A percentile compares a stretch with the other conserved stretches of the same genome.
These are phyloP conservation scores for Habrosyne pyritoides DNA, from an alignment of 2,888 invertebrate species.

Conservation along the genomic window DNA sequence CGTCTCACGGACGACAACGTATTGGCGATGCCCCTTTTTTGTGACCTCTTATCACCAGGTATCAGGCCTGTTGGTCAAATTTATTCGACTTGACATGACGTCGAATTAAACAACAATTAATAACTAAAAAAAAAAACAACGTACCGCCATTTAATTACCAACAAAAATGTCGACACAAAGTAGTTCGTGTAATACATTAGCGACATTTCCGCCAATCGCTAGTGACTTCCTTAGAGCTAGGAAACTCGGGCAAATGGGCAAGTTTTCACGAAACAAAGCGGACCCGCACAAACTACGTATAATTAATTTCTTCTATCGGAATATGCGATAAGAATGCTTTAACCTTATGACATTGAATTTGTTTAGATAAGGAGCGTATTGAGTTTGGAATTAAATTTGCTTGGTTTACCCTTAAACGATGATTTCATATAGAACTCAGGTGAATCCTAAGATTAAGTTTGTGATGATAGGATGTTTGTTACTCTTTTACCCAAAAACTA, in stretches of 20 bases:
- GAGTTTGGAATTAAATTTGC: neutral
- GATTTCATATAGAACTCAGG: neutral
- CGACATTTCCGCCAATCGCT: neutral
- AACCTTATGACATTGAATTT: neutral
- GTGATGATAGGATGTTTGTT: no score
- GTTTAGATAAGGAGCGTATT: neutral
- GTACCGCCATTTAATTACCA: neutral
- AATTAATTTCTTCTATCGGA: constrained; percentile 40
- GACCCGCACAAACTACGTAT: constrained; percentile 30
- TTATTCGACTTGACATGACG: no score
- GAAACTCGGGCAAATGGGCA: constrained; percentile 32
- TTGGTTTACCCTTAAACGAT: neutral
- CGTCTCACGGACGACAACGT: no score
- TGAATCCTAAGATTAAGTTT: no score
- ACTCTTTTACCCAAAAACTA: no score
- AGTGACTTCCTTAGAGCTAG: neutral
- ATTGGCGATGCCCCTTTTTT: no score
- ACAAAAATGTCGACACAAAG: neutral
- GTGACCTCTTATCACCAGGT: no score
- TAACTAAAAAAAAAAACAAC: neutral
- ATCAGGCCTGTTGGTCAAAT: no score
- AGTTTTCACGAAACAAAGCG: constrained; percentile 44
- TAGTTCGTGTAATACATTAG: neutral
- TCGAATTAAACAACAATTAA: no score
- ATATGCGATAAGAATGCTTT: constrained; percentile 19